Evolutionary conservation across 2,888 invertebrate genomes (phyloP), one percentile per base, ranked within the genome.

Genomic region (Ecliptopera silaceata): DNA sequence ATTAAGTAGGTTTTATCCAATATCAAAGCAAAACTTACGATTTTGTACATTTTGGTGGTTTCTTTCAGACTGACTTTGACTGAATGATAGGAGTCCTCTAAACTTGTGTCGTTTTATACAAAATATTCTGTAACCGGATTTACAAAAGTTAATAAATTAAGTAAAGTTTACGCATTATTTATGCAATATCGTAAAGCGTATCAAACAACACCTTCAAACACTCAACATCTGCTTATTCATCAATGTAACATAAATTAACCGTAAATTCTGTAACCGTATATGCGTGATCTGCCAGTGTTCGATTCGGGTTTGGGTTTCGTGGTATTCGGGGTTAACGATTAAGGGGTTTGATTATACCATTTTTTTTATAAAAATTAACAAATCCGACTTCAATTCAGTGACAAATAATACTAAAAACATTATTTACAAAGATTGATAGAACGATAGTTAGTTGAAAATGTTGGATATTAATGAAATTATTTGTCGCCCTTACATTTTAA

Each of bases 21-120:
- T 26, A 26, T 8, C 26, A 8, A 26, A 26, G 6, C n/a, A n/a
- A 29, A 34, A 48, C 61, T 62, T 50, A 62, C 61, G 49, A 59
- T 49, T 38, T 59, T 62, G 53, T 53, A 56, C 61, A 62, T 62
- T 39, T 56, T 59, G 56, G 53, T 47, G 17, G 59, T 49, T 34
- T 18, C 48, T 57, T 62, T 59, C 59, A 62, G 61, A 49, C 61
- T 26, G 55, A 22, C 41, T 44, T 18, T 39, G 56, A 50, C 59
- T 59, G 59, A 62, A 62, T 62, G 61, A 59, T 44, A 34, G 38
- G 12, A 15, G 18, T 42, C 56, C 20, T 15, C 38, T 29, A 22
- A 47, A 56, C 22, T 46, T 43, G 34, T 26, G 17, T 29, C 20
- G 34, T 53, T 62, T 50, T 62, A 62, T 62, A 62, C 56, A 26